Conservation (phyloP, 2,888 invertebrate genomes). For the Drosophila peninsularis region DNA sequence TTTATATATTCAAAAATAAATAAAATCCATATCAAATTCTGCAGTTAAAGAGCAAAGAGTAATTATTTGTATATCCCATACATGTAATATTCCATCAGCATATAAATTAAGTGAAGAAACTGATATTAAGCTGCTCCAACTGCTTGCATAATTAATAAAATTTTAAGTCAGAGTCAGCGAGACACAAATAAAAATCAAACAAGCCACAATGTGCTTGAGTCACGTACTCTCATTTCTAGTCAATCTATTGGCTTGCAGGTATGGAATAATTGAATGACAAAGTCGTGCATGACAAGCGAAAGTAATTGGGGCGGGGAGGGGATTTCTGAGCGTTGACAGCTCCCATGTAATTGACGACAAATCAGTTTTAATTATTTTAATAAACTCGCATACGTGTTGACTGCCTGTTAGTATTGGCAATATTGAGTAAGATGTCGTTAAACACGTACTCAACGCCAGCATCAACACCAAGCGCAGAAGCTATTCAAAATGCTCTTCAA, state of each 20-base stretch:
- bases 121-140: neutral
- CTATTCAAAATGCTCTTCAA: constrained; percentile 45
- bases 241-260: constrained; percentile 37
- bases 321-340: constrained; percentile 18
- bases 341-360: constrained; percentile 53
- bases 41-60: too few relatives aligned
- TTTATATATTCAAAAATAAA: too few relatives aligned
- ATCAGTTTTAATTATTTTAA: constrained; percentile 74
- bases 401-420: constrained; percentile 48
- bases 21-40: too few relatives aligned
- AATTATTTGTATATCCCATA: too few relatives aligned
- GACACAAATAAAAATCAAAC: neutral
- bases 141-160: constrained; percentile 19
- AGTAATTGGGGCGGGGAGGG: too few relatives aligned
- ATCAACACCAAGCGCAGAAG: constrained; percentile 20
- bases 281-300: constrained; percentile 50
- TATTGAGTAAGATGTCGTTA: constrained; percentile 18
- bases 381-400: constrained; percentile 59
- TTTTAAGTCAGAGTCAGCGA: constrained; percentile 7
- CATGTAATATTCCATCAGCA: neutral
- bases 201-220: constrained; percentile 29
- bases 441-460: constrained; percentile 35
- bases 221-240: constrained; percentile 52
- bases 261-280: constrained; percentile 62
- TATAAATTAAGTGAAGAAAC: neutral